phyloP scores from a whole-genome alignment of 2,113 vertebrate species.

The Quiscalus mexicanus region DNA sequence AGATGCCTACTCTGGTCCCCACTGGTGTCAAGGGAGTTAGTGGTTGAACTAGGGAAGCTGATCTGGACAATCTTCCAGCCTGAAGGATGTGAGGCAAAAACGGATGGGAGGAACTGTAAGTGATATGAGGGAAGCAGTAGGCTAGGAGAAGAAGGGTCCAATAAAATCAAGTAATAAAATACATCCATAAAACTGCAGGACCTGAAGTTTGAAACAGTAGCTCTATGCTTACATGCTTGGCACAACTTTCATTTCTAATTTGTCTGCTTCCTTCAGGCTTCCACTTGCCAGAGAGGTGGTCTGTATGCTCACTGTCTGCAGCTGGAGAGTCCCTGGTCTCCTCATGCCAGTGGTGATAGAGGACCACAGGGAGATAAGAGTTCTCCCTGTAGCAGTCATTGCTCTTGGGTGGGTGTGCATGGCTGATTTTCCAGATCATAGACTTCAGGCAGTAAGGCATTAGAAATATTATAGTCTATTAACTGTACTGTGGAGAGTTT shows the following conservation, averaged over 20 bases:
- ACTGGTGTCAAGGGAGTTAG: background rate
- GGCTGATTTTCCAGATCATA: background rate
- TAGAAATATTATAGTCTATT: slow-evolving; percentile 23
- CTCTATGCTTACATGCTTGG: background rate
- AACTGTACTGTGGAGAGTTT: slow-evolving; percentile 12
- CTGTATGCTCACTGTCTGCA: background rate
- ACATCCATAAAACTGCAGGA: background rate
- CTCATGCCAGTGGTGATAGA: background rate
- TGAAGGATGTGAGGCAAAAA: background rate
- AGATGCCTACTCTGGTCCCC: background rate
- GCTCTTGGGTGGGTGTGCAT: background rate
- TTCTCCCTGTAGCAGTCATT: background rate
- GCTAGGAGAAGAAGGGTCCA: background rate
- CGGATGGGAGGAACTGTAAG: background rate
- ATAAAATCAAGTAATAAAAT: slow-evolving; percentile 13
- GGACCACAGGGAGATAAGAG: background rate
- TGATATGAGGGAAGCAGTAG: background rate
- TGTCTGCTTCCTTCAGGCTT: background rate
- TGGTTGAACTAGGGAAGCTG: background rate
- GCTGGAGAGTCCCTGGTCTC: background rate
- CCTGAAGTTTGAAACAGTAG: background rate
- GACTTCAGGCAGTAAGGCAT: background rate
- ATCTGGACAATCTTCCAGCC: background rate
- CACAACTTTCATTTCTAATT: background rate
- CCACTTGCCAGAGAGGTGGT: background rate